phyloP scores from a whole-genome alignment of 2,888 invertebrate genomes.

The Nasonovia ribisnigri region DNA sequence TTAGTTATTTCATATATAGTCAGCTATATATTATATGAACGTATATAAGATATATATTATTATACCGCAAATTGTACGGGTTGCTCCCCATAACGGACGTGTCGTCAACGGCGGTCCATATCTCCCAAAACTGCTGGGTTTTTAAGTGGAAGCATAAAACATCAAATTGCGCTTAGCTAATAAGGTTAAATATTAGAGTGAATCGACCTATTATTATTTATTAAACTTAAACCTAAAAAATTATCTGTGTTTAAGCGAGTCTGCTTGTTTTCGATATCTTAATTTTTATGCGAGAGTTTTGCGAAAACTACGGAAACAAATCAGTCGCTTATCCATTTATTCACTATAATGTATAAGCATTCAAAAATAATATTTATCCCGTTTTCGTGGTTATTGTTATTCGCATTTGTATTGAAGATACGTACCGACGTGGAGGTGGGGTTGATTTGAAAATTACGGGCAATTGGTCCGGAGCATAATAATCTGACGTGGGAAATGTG shows the following conservation, averaged over 20 bases:
- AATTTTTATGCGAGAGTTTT: not conserved
- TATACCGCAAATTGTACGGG: not conserved
- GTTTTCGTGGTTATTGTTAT: not conserved
- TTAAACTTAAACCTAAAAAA: not conserved
- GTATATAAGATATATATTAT: not conserved
- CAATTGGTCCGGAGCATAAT: slow-evolving; percentile 26
- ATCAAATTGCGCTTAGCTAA: not conserved
- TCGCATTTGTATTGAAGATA: not conserved
- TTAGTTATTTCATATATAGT: slow-evolving; percentile 13
- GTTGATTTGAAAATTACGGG: slow-evolving; percentile 44
- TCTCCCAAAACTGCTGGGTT: not conserved
- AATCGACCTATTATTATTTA: not conserved
- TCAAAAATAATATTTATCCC: not conserved
- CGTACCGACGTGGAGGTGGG: not conserved
- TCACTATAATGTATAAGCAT: not conserved
- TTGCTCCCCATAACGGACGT: not conserved
- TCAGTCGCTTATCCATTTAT: not conserved
- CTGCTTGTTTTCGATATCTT: not conserved
- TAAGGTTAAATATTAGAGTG: not conserved
- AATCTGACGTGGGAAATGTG: slow-evolving; percentile 61
- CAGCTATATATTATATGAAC: not conserved
- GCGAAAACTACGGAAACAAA: not conserved
- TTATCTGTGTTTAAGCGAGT: not conserved
- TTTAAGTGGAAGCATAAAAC: not conserved
- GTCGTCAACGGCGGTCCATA: not conserved